Conservation (phyloP, 2,113 vertebrate species). For the Dryoscopus gambensis region DNA sequence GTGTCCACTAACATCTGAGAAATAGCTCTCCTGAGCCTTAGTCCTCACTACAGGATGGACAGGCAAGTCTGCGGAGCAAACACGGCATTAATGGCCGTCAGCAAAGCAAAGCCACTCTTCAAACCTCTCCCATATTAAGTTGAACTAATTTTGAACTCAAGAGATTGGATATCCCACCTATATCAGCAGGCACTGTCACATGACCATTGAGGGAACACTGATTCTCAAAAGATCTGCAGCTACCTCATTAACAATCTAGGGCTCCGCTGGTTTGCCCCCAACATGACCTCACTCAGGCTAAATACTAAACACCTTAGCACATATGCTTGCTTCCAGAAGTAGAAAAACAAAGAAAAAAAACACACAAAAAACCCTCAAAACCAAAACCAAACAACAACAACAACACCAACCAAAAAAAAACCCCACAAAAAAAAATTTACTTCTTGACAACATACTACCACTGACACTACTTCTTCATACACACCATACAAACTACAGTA, state of each 20-base stretch:
- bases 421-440: background rate
- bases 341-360: background rate
- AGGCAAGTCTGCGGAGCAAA: background rate
- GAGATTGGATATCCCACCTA: slow-evolving; percentile 28
- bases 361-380: no score
- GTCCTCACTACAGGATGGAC: background rate
- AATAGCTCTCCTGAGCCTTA: background rate
- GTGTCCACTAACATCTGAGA: background rate
- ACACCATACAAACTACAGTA: background rate
- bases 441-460: background rate
- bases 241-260: background rate
- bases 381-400: no score
- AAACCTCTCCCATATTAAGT: background rate
- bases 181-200: background rate
- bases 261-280: background rate
- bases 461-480: background rate
- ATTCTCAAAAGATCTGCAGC: background rate
- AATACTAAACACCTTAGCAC: background rate
- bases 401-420: no score
- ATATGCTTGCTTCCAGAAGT: background rate
- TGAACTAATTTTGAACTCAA: slow-evolving; percentile 36
- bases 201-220: background rate
- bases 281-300: accelerated
- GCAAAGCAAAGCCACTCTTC: background rate
- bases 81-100: accelerated